phyloP scores from a whole-genome alignment of 2,888 invertebrate species.

The Xestia ashworthii region DNA sequence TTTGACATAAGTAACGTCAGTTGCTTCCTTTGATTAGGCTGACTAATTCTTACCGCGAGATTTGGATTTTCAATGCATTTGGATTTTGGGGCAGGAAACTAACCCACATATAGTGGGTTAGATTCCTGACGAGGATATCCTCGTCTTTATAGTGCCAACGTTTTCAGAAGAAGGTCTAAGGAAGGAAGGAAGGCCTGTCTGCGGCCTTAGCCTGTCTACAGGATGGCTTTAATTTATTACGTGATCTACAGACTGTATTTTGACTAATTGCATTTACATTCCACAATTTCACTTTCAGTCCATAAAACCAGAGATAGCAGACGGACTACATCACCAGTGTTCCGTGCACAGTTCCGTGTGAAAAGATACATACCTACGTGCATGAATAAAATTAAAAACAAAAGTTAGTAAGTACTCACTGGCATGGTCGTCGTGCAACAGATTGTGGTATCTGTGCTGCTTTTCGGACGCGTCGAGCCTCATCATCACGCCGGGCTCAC shows the following conservation, averaged over 20 bases:
- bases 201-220: neutral
- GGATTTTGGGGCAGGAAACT: neutral
- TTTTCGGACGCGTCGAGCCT: slow-evolving; percentile 87
- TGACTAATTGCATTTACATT: neutral
- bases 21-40: neutral
- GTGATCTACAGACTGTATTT: neutral
- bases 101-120: too few relatives aligned
- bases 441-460: slow-evolving; percentile 89
- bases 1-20: neutral
- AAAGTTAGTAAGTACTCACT: slow-evolving; percentile 78
- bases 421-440: slow-evolving; percentile 88
- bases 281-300: slow-evolving; percentile 17
- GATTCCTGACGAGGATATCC: too few relatives aligned
- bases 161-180: neutral
- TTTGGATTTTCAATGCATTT: neutral
- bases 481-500: slow-evolving; percentile 88
- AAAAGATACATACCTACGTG: slow-evolving; percentile 2
- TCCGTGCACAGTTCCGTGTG: slow-evolving; percentile 38
- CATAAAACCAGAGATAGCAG: slow-evolving; percentile 9
- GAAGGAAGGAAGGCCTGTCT: too few relatives aligned
- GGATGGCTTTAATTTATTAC: neutral
- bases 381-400: slow-evolving; percentile 28
- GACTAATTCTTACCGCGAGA: neutral
- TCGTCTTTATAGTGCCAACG: neutral
- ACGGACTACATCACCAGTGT: slow-evolving; percentile 22